Base-by-base conservation (phyloP, 2,888 invertebrate genomes). In the Orthosia incerta region DNA sequence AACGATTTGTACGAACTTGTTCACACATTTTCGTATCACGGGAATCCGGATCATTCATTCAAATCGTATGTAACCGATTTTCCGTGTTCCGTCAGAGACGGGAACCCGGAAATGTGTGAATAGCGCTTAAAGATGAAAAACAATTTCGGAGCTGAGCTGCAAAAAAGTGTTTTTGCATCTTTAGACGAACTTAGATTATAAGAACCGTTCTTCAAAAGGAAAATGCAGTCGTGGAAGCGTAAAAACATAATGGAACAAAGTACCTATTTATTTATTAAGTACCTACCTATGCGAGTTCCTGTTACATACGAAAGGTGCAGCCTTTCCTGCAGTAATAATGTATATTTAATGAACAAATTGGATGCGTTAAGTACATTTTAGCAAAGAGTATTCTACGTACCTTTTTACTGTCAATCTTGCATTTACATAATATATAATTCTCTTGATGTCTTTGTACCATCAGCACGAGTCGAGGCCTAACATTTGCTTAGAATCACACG, bases 181-280 rank as follows among this genome's bases (percentile, higher is more conserved):
- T 75, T 74, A 39, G 46, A 66, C 18, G 53, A 23, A 53, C 20
- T 66, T 66, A n/a, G n/a, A n/a, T n/a, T n/a, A 66, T 48, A 2
- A 39, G 12, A 53, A 39, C 3, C 23, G 3, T 56, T 12, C 20
- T 45, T 50, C 5, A 46, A 39, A 31, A 26, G 15, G 2, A 75
- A 45, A 65, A 51, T 51, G 20, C 50, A 51, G 48, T 76, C 13
- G 67, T 26, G 20, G 12, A 23, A 60, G 18, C 51, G 15, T 45
- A 46, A n/a, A 53, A 46, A 59, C 18, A 45, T 59, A 53, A 53
- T 53, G 45, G n/a, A n/a, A n/a, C n/a, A n/a, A n/a, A n/a, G n/a
- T n/a, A n/a, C n/a, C n/a, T n/a, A n/a, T n/a, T n/a, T n/a, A n/a
- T n/a, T n/a, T n/a, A n/a, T n/a, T n/a, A n/a, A n/a, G n/a, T n/a